phyloP scores from a whole-genome alignment of 2,797 vertebrate species.

The Toxotes lorentzi region DNA sequence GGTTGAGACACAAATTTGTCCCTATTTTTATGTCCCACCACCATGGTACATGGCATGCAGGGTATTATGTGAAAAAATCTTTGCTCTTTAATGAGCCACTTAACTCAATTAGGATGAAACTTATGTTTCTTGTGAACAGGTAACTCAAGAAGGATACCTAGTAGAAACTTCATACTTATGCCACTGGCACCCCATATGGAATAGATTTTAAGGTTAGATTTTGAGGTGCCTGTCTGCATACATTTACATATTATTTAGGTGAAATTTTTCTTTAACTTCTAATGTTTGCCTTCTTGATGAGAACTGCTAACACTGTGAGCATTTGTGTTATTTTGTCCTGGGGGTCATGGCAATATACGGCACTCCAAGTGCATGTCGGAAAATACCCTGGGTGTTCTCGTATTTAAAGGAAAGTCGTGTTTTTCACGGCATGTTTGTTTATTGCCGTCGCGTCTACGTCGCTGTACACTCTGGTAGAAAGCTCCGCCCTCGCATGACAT shows the following conservation, averaged over 20 bases:
- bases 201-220: neutral
- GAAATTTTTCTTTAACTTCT: neutral
- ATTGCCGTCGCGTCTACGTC: slow-evolving; percentile 26
- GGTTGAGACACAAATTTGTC: neutral
- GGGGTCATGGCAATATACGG: neutral
- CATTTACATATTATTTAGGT: neutral
- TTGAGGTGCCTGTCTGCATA: neutral
- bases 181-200: neutral
- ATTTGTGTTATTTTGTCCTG: neutral
- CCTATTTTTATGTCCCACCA: neutral
- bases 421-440: neutral
- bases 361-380: neutral
- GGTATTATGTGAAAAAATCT: neutral
- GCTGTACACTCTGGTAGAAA: neutral
- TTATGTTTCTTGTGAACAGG: neutral
- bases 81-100: neutral
- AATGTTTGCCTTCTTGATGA: neutral
- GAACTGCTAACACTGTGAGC: neutral
- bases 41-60: neutral
- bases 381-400: neutral
- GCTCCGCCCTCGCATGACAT: slow-evolving; percentile 70
- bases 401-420: neutral
- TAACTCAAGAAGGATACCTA: neutral
- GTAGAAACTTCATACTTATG: neutral
- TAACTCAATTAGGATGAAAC: neutral